Base-by-base conservation (phyloP, 2,113 vertebrate genomes). In the Chaetops frenatus region DNA sequence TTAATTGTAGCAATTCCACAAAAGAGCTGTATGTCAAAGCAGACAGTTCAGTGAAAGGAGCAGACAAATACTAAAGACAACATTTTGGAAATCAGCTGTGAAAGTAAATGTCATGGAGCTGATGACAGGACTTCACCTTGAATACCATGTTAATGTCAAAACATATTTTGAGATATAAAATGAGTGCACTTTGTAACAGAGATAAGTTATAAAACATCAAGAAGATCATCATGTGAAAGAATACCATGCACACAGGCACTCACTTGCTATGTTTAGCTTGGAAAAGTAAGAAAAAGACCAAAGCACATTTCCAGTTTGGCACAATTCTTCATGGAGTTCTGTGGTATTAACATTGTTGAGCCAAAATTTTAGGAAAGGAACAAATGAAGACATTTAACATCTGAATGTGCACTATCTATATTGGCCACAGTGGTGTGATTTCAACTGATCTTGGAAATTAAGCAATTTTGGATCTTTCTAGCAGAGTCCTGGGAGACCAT, bases 361-460 rank as follows among this genome's bases (percentile, higher is more conserved):
- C 3, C 4, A 3, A 76, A 77, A 85, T 11, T 24, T 71, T 76
- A 48, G 22, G 20, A 60, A n/a, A 61, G 31, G 10, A 72, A 1
- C 45, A 40, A 27, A 15, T 21, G 47, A 73, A 82, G 44, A 36
- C 15, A 15, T 31, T 82, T 36, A 67, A 51, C 11, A 25, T 65
- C 25, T 3, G 0, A 28, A 44, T 14, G 6, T 44, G 3, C 18
- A 23, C 19, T 82, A 1, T 60, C 11, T 6, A 4, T 2, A 0
- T 64, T 72, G 50, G 28, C 10, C 21, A 18, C 4, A 12, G 17
- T 38, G 5, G 3, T 44, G 92, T 76, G 44, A 35, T 69, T 76
- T 86, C 44, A 72, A 4, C 5, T 19, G 45, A 24, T 38, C 24
- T 48, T 53, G 11, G 31, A 90, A 94, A 83, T 86, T 12, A 50